Base-by-base conservation (phyloP, 2,797 vertebrate genomes). In the Parambassis ranga region DNA sequence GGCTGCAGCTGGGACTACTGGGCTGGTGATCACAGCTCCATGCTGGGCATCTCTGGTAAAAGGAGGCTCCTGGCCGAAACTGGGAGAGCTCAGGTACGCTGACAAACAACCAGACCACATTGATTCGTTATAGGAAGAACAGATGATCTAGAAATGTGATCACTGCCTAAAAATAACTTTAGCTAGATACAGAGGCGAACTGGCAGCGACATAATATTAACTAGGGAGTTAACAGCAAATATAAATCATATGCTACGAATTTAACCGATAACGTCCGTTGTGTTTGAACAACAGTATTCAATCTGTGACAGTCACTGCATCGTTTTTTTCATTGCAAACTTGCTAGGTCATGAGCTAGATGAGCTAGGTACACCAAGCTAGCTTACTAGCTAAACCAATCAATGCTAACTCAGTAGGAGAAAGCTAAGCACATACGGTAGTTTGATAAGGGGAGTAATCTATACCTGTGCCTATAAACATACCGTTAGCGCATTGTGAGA, bases 21-120 rank as follows among this genome's bases (percentile, higher is more conserved):
- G 85, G 63, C 88, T 91, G 49, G 77, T 87, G 77, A 91, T 86
- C 20, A 86, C 78, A 0, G 90, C 81, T 16, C 82, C 81, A 22
- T 88, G 87, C 35, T 88, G 92, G 18, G 87, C 37, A 15, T 90
- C 87, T 62, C 71, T 85, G 39, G 60, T 63, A 71, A 87, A 87
- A 4, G 77, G 73, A 2, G 82, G 75, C 4, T 91, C 90, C 64
- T 90, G 89, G 43, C 81, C 87, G 13, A 87, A 76, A 55, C 90
- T 83, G 18, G 91, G 80, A 16, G 92, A 93, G 42, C 89, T 93
- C 78, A 93, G 48, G 55, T 92, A 93, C 1, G 92, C 93, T 93
- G 55, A 28, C 36, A 24, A 57, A 4, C 11, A 73, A 49, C 4
- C 44, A 52, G 2, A 48, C 19, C n/a, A n/a, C n/a, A n/a, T n/a